A percentile compares a stretch with the other conserved stretches of the same genome.
These are phyloP conservation scores for Anguilla pacifica DNA, from an alignment of 2,797 vertebrate species.

Conservation along the genomic window DNA sequence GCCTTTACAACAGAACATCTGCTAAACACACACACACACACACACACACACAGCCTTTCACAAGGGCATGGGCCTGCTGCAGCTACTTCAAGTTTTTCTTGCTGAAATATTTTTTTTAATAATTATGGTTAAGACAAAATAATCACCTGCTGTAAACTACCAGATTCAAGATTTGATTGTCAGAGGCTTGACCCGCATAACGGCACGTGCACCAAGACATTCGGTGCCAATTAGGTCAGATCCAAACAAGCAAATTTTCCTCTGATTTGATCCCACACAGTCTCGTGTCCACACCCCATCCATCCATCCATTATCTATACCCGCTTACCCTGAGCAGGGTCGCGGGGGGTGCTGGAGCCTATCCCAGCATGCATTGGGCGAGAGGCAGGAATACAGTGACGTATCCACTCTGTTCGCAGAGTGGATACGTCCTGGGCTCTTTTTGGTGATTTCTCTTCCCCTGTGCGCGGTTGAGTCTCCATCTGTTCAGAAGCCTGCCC, in stretches of 20 bases:
- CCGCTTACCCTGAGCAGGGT: too few relatives aligned
- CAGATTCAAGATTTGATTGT: neutral
- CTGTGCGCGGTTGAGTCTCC: neutral
- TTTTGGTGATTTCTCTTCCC: neutral
- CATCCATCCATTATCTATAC: too few relatives aligned
- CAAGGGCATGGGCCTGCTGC: neutral
- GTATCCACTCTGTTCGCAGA: neutral
- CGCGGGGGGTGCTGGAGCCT: too few relatives aligned
- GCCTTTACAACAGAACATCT: constrained; percentile 31
- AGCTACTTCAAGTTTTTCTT: neutral
- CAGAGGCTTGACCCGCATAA: neutral
- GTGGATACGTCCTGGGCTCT: neutral
- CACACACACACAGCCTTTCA: neutral
- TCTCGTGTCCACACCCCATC: too few relatives aligned
- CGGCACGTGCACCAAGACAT: neutral
- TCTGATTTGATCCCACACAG: too few relatives aligned
- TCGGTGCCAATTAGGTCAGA: neutral
- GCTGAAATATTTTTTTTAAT: neutral
- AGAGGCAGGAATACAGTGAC: too few relatives aligned
- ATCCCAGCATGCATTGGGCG: too few relatives aligned
- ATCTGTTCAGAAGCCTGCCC: neutral
- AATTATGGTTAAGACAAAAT: neutral
- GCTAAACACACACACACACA: neutral
- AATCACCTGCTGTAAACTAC: neutral
- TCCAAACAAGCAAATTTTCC: too few relatives aligned